phyloP scores from a whole-genome alignment of 2,113 vertebrate species.

The Nesogale talazaci region DNA sequence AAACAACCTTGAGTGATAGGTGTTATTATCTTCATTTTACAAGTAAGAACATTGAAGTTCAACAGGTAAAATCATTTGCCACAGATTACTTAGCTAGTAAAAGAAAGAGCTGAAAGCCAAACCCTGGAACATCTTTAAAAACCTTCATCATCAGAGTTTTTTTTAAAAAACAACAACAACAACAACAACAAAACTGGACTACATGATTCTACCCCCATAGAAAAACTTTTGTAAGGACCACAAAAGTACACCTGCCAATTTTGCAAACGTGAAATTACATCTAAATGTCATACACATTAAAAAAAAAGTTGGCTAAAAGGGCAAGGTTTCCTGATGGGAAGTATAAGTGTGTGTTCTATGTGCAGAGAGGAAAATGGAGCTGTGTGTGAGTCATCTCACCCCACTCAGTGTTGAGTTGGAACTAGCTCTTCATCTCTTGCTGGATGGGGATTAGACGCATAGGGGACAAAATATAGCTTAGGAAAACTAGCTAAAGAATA shows the following conservation, averaged over 20 bases:
- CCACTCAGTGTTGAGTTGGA: constrained; percentile 64
- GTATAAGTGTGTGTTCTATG: constrained; percentile 53
- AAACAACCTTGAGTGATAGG: constrained; percentile 72
- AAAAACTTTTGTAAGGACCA: constrained; percentile 67
- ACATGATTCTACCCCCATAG: constrained; percentile 68
- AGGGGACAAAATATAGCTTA: constrained; percentile 66
- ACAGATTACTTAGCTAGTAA: constrained; percentile 58
- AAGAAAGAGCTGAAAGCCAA: constrained; percentile 63
- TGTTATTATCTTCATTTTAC: constrained; percentile 70
- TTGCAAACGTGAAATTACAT: constrained; percentile 68
- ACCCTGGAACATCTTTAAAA: constrained; percentile 68
- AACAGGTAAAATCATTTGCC: constrained; percentile 70
- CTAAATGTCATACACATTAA: constrained; percentile 64
- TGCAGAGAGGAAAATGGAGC: constrained; percentile 38
- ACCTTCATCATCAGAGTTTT: constrained; percentile 17
- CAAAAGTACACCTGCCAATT: constrained; percentile 71
- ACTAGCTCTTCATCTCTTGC: constrained; percentile 58
- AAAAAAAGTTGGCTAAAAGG: constrained; percentile 50
- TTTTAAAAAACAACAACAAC: no score
- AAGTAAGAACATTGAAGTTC: constrained; percentile 71
- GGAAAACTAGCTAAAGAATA: constrained; percentile 69
- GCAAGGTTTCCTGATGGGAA: constrained; percentile 55
- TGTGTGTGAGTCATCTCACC: constrained; percentile 62
- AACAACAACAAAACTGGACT: constrained; percentile 35
- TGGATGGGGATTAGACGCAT: constrained; percentile 67